Conservation (phyloP, 1,140 invertebrate species). For the Papilio polytes region DNA sequence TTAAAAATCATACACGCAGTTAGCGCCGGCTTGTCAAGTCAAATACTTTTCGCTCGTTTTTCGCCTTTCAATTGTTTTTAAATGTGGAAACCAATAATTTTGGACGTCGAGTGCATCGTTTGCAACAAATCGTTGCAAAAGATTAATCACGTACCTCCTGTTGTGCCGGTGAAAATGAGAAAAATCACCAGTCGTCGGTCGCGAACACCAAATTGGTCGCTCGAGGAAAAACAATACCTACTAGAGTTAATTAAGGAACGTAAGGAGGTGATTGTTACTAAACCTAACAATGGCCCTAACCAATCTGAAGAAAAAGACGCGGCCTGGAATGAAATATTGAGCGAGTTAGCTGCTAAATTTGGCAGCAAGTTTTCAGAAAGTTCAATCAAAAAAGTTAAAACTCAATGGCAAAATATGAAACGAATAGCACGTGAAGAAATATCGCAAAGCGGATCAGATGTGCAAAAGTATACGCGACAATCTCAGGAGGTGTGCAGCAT, state of each 20-base stretch:
- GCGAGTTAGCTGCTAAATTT: conserved; percentile 63
- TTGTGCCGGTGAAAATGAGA: conserved; percentile 63
- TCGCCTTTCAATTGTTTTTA: conserved; percentile 73
- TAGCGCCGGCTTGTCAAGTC: conserved; percentile 50
- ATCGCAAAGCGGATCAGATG: conserved; percentile 55
- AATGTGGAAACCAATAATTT: conserved; percentile 78
- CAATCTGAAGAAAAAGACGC: conserved; percentile 74
- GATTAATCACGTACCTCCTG: conserved; percentile 70
- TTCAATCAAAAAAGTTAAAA: conserved; percentile 78
- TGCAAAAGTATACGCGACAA: conserved; percentile 65
- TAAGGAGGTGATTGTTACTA: conserved; percentile 71
- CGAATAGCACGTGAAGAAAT: conserved; percentile 77
- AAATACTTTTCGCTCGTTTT: conserved; percentile 58
- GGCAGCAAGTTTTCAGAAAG: conserved; percentile 72
- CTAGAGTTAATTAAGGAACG: conserved; percentile 75
- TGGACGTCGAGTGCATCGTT: conserved; percentile 80
- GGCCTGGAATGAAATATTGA: conserved; percentile 79
- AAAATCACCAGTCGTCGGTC: conserved; percentile 66
- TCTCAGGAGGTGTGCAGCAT: conserved; percentile 75
- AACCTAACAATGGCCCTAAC: conserved; percentile 71
- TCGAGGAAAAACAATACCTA: conserved; percentile 74
- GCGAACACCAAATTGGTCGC: conserved; percentile 77
- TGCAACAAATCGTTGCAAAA: conserved; percentile 82
- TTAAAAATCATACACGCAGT: conserved; percentile 61
- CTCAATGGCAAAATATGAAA: conserved; percentile 82